Base-by-base conservation (phyloP, 2,888 invertebrate genomes). In the Spodoptera picta region DNA sequence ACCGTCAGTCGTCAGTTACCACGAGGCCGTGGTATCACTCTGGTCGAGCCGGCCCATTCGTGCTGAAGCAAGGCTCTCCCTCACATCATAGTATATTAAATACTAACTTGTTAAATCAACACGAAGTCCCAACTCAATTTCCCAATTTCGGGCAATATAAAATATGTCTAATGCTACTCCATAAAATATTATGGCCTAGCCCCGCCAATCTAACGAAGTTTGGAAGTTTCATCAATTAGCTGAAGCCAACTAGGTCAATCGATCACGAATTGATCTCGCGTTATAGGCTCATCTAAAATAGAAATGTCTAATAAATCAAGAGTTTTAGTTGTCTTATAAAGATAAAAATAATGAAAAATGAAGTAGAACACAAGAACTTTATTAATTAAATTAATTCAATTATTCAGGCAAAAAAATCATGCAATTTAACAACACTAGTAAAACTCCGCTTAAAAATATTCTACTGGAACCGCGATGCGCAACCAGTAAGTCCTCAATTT, bases 231-330 rank as follows among this genome's bases (percentile, higher is more conserved):
- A 77, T 79, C 75, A 80, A 70, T 81, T 70, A 70, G 60, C 60
- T 65, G 60, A 53, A 66, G 64, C 62, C 72, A 76, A 84, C 71
- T 82, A 70, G 81, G 77, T 77, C 81, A 71, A 67, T 56, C 74
- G 73, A 81, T 81, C 77, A 77, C 69, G 67, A 70, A 79, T 79
- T 73, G 68, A 77, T 80, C 74, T 73, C 60, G 56, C 72, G 69
- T 65, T 71, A 71, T 65, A 69, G 73, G 69, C 68, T 75, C 73
- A 63, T 63, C 63, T 69, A 67, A 67, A 72, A 77, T 71, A 75
- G 70, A 73, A 81, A 60, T 74, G 68, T 60, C 60, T 58, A 59
- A 73, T 67, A 60, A 67, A 76, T 72, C 42, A 67, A 67, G 45
- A 63, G 49, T 10, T 52, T 36, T 36, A 36, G 36, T 36, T 36